Base-by-base conservation (phyloP, 2,113 vertebrate genomes). In the Lamprologus lemairii region DNA sequence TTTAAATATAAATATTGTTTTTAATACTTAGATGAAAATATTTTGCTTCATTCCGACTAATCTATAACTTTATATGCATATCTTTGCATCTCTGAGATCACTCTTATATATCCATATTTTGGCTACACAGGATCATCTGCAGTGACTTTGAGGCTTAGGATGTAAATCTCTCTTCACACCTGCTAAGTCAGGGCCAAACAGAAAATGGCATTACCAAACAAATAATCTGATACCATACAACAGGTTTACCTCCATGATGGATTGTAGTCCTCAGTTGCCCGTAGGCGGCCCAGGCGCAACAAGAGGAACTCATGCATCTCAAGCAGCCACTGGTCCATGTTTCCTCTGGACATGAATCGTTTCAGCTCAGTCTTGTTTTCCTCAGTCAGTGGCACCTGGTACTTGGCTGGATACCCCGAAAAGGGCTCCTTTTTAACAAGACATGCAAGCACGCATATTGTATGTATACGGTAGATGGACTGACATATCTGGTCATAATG, bases 281-380 rank as follows among this genome's bases (percentile, higher is more conserved):
- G 85, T 6, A 19, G 80, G 17, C 21, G 87, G 82, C 94, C 96
- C 53, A 98, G 92, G 9, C 89, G 91, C 85, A 98, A 58, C 82
- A 96, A 1, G 1, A 98, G 96, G 93, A 98, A 96, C 85, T 98
- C 97, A 0, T 98, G 97, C 63, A 98, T 96, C 92, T 98, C 97
- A 84, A 97, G 93, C 21, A 98, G 95, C 89, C 98, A 98, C 31
- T 88, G 57, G 31, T 97, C 96, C 40, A 97, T 21, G 1, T 94
- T 92, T 1, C 92, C 78, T 47, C 95, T 94, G 9, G 91, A 88
- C n/a, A 98, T 89, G 89, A 97, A 98, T 2, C 86, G 0, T 17
- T 88, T 92, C 33, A 98, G 96, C 28, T 93, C 91, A 75, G n/a
- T n/a, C n/a, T n/a, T n/a, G n/a, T n/a, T n/a, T 3, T 94, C 7